Percentiles rank a stretch among this genome's conserved stretches.
These are phyloP conservation scores for Calephelis perditalis DNA, from an alignment of 2,888 invertebrate genomes.

Conservation along the genomic window DNA sequence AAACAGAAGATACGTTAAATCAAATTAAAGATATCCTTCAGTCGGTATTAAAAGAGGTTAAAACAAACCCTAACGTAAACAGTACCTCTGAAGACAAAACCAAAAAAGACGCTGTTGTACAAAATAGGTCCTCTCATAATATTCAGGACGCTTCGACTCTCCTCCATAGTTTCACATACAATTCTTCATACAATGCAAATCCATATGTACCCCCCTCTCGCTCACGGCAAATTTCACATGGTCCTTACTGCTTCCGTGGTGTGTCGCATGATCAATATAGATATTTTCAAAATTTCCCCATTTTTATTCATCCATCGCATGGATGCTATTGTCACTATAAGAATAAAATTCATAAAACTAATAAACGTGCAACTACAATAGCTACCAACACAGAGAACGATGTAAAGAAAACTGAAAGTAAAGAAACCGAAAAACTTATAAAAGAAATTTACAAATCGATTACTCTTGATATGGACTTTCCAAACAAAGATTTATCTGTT, in stretches of 20 bases:
- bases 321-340: conserved; percentile 42
- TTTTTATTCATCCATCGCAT: conserved; percentile 44
- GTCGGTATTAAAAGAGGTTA: conserved; percentile 58
- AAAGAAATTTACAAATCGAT: conserved; percentile 67
- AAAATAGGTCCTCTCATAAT: conserved; percentile 48
- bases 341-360: conserved; percentile 32
- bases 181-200: conserved; percentile 42
- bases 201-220: conserved; percentile 43
- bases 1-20: conserved; percentile 53
- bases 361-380: conserved; percentile 33
- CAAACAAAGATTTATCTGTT: conserved; percentile 41
- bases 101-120: conserved; percentile 53
- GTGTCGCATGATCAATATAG: conserved; percentile 37
- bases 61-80: conserved; percentile 43
- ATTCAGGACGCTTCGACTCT: conserved; percentile 45
- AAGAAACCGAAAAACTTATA: conserved; percentile 58
- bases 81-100: conserved; percentile 31
- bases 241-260: conserved; percentile 36
- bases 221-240: conserved; percentile 40
- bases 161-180: conserved; percentile 50
- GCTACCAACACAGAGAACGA: conserved; percentile 49
- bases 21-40: conserved; percentile 62
- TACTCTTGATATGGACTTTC: conserved; percentile 43
- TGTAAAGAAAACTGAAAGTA: conserved; percentile 33
- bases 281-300: conserved; percentile 51